Percentiles rank a stretch among this genome's conserved stretches.
Evolutionary conservation across 2,888 invertebrate species (phyloP).

Genomic region (Tuberolachnus salignus): DNA sequence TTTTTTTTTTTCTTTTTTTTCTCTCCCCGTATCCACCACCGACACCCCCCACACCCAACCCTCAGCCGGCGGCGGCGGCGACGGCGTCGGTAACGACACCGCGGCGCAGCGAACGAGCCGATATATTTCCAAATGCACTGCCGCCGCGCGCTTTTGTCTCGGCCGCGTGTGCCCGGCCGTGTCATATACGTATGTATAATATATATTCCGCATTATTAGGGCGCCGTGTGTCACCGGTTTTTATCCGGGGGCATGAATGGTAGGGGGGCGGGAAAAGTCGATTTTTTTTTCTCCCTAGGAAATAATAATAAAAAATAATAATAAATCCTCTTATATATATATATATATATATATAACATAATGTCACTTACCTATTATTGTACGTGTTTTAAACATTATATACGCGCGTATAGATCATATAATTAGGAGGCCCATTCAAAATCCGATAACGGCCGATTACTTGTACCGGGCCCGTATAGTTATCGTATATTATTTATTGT

Average conservation of each 20-base stretch:
- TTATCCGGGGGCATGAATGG: no score
- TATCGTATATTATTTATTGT: background rate
- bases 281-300: no score
- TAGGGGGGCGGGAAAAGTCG: no score
- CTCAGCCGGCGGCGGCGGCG: background rate
- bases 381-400: background rate
- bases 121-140: background rate
- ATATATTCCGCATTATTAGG: no score
- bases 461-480: background rate
- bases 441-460: conserved; percentile 1
- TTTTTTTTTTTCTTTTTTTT: background rate
- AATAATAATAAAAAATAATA: no score
- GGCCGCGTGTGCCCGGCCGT: conserved; percentile 10
- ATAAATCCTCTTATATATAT: no score
- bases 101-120: no score
- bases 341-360: conserved; percentile 16
- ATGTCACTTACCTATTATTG: conserved; percentile 19
- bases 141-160: conserved; percentile 20
- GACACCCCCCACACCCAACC: background rate
- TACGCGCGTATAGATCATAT: conserved; percentile 23
- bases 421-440: conserved; percentile 43
- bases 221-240: no score
- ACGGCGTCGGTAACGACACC: no score
- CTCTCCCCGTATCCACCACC: background rate
- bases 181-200: no score